Evolutionary conservation across 2,113 vertebrate species (phyloP), one percentile per base, ranked within the genome.

Genomic region (Platysternon megacephalum): DNA sequence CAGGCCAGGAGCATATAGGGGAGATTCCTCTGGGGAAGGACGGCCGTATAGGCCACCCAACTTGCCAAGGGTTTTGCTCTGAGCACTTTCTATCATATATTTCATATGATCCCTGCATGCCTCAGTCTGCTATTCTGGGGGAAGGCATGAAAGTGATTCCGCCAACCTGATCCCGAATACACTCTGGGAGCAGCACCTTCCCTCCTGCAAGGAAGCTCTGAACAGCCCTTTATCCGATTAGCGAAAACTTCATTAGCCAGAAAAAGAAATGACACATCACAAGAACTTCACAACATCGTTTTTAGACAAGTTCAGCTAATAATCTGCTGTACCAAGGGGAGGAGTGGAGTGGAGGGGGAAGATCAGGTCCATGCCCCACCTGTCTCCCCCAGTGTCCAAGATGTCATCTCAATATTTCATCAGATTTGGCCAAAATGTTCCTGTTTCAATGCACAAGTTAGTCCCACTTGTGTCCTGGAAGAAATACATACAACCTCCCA

Each of bases 381-480:
- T 81, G 89, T 2, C 55, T 68, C 6, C 74, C 86, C 81, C 91
- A 84, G 52, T 1, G 6, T 86, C 51, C 76, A 56, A 85, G 86
- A 76, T 88, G 61, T 56, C 83, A 89, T 26, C 1, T 93, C 90
- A 92, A 84, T 49, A 89, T 91, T 49, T 91, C 85, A 92, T 90
- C 91, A 90, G 61, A 82, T 94, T 88, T 79, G 92, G 83, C 55
- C 88, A 44, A 78, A 86, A 88, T 17, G 89, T 85, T 0, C 3
- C 96, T 90, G 87, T 61, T 97, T 97, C 96, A 97, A 95, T 95
- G 81, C 91, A 93, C 93, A 88, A 3, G 0, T 21, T 80, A 92
- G 86, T 95, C 95, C 94, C 90, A 95, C 80, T 97, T 94, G 95
- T 95, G 96, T 92, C 95, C 89, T 91, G 94, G 76, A 89, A 93